Evolutionary conservation across 1,140 invertebrate genomes (phyloP), one percentile per base, ranked within the genome.

Genomic region (honey bee (Apis mellifera)): DNA sequence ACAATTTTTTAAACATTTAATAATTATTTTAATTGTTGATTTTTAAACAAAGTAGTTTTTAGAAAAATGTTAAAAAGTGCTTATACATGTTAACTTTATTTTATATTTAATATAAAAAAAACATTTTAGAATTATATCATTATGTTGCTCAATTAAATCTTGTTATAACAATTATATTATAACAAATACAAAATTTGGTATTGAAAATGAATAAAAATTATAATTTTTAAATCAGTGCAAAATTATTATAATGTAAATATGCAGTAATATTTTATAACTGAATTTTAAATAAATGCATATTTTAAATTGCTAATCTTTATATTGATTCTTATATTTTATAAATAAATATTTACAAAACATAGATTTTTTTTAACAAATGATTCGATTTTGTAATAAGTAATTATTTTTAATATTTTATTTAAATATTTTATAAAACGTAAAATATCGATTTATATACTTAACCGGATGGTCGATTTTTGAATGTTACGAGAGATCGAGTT

Each of bases 191-290:
- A 69, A 76, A 69, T 62, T 69, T n/a, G 2, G 2, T 42, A 74
- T 9, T 5, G 8, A 73, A 54, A 54, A 55, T 68, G 55, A n/a
- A 26, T 9, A 59, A 81, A 81, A 59, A 68, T 68, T 52, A 3
- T 59, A 32, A 65, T 59, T 66, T 13, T 50, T 21, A 1, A 12
- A 68, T 66, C 9, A 9, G 15, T 81, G n/a, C 2, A 17, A 62
- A 69, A 23, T 55, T 70, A 81, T 26, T 50, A 42, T 11, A 23
- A 57, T 82, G 66, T 82, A 78, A 77, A 78, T 82, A 82, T 48
- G 65, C 54, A 82, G 77, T 77, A 77, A 70, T 7, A 55, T 82
- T 82, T 82, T 82, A 78, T 82, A 82, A 82, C 13, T 62, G 48
- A 77, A 76, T 19, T 77, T 82, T 42, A 55, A 82, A 82, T 82